Evolutionary conservation across 2,113 vertebrate genomes (phyloP).

Genomic region (Fulica atra): DNA sequence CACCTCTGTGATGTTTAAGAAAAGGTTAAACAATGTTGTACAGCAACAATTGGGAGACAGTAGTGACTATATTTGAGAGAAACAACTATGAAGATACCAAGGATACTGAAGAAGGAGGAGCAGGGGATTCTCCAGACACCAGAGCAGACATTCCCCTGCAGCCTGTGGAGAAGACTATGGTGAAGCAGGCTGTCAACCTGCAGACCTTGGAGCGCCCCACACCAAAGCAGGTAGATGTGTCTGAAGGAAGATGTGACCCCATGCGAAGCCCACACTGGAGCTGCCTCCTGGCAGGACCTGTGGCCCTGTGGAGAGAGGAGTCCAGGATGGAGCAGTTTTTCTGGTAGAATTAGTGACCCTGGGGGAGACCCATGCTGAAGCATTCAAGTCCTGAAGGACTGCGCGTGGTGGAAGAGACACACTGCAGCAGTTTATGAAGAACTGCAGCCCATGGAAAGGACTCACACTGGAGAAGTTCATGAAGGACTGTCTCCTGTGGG

Average conservation of each 20-base stretch:
- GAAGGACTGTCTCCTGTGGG: background rate
- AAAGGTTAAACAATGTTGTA: background rate
- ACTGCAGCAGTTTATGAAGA: background rate
- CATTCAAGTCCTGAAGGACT: background rate
- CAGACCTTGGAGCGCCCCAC: background rate
- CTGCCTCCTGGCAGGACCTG: too few species aligned
- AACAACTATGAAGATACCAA: background rate
- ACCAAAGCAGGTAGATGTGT: background rate
- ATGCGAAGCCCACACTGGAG: background rate
- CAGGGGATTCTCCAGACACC: accelerated
- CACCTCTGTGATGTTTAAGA: background rate
- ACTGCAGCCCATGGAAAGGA: background rate
- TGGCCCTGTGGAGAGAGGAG: too few species aligned
- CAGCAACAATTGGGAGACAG: background rate
- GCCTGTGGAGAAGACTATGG: background rate
- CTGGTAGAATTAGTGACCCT: background rate
- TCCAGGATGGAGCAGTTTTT: background rate
- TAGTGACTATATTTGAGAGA: background rate
- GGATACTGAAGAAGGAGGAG: background rate
- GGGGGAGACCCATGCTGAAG: accelerated
- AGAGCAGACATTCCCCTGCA: background rate
- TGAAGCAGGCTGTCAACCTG: background rate
- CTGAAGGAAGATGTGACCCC: background rate
- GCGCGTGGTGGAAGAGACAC: accelerated
- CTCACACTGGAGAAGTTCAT: background rate